Evolutionary conservation across 2,797 vertebrate genomes (phyloP), one percentile per base, ranked within the genome.

Genomic region (Thripadectes ignobilis): DNA sequence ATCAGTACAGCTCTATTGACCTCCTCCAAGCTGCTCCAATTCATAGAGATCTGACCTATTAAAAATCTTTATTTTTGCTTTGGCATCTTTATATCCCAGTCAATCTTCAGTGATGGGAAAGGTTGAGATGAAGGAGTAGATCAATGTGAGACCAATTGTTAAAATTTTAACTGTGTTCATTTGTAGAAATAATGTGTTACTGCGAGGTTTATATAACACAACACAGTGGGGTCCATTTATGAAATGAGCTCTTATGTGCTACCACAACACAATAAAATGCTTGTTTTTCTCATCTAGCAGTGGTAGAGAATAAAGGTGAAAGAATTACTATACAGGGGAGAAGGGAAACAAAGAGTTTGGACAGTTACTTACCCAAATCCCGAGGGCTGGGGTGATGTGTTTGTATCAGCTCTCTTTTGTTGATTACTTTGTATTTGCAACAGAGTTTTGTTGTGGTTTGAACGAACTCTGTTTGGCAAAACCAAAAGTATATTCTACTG

Each of bases 1-100:
- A 84, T 86, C 92, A 79, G 78, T 48, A 55, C 61, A 81, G 41
- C 63, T 76, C 68, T 75, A 95, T 61, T 93, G 93, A 93, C 87
- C 57, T 88, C 87, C 65, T 78, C 67, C 61, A 76, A 61, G 77
- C 36, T 77, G 14, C 72, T 79, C 30, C 90, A 86, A 75, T 82
- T 95, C 80, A 58, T 32, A 45, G 71, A 75, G 41, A 69, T 45
- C 63, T 88, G 79, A 88, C 76, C 79, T 91, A 95, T 96, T 88
- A 93, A 94, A 95, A 95, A 95, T 96, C 87, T 91, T 95, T 96
- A 92, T 90, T 89, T 92, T 88, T 96, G 49, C 41, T 92, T 93
- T 88, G 95, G 67, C 61, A 52, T 93, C 68, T 77, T 95, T 95
- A 88, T 94, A 88, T 92, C 63, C 91, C 43, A 87, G 89, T 93